phyloP scores from a whole-genome alignment of 2,888 invertebrate species.

The Cetonia aurata region DNA sequence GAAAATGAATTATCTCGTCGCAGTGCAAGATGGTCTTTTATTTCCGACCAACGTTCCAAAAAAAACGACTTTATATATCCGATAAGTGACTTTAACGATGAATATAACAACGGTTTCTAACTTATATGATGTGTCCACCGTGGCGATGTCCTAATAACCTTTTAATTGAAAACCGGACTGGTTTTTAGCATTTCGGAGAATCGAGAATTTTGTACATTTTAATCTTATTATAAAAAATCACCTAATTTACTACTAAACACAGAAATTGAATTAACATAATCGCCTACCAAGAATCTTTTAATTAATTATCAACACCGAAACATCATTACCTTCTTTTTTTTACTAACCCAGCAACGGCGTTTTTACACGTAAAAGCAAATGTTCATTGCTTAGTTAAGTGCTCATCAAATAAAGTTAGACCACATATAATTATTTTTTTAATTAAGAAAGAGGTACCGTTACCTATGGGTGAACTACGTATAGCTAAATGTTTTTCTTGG shows the following conservation, averaged over 20 bases:
- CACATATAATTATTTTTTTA: slow-evolving; percentile 37
- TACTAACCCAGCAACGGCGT: neutral
- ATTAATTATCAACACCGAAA: slow-evolving; percentile 10
- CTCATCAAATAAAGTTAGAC: slow-evolving; percentile 20
- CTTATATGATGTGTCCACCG: no score
- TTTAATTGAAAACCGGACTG: no score
- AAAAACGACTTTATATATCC: neutral
- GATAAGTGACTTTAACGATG: no score
- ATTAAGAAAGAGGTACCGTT: slow-evolving; percentile 35
- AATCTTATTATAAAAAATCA: slow-evolving; percentile 8
- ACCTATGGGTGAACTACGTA: slow-evolving; percentile 15
- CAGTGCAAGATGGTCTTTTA: slow-evolving; percentile 5
- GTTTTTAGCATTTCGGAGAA: no score
- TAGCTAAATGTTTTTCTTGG: slow-evolving; percentile 16
- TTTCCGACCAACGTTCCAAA: slow-evolving; percentile 5
- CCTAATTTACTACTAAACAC: slow-evolving; percentile 1
- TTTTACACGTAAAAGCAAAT: slow-evolving; percentile 12
- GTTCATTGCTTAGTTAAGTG: slow-evolving; percentile 18
- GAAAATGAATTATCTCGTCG: slow-evolving; percentile 12
- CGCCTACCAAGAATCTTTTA: neutral
- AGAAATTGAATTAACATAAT: slow-evolving; percentile 31
- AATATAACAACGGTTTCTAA: no score
- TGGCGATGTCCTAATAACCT: no score
- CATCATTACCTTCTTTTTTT: neutral
- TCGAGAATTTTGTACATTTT: neutral